Conservation (phyloP, 2,888 invertebrate genomes). For the Nymphalis urticae region DNA sequence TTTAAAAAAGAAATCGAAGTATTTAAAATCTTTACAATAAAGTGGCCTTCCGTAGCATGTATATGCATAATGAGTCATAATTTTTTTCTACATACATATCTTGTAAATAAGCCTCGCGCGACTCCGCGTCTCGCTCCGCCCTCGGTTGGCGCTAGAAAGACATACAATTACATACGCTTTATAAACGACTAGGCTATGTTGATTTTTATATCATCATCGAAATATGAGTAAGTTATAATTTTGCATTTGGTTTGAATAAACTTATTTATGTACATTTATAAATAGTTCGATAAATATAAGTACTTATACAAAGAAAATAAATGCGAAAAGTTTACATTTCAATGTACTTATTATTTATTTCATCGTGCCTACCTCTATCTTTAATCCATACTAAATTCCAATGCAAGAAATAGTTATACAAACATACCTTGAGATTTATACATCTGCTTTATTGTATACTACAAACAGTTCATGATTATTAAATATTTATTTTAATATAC, state of each 20-base stretch:
- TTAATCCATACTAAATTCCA: too few species aligned
- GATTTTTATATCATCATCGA: constrained; percentile 28
- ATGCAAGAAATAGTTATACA: too few species aligned
- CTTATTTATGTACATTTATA: constrained; percentile 44
- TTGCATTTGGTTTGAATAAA: constrained; percentile 36
- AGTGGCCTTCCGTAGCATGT: constrained; percentile 44
- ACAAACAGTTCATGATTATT: too few species aligned
- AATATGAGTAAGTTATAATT: constrained; percentile 23
- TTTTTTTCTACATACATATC: constrained; percentile 36
- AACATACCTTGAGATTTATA: too few species aligned
- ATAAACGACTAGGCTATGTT: constrained; percentile 26
- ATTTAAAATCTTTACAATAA: constrained; percentile 72
- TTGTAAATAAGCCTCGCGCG: constrained; percentile 38
- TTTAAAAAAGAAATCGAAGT: constrained; percentile 80
- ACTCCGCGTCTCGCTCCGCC: constrained; percentile 2
- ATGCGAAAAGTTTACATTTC: constrained; percentile 23
- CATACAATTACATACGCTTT: constrained; percentile 34
- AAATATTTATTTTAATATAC: too few species aligned
- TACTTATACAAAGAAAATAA: constrained; percentile 42
- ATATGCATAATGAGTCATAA: constrained; percentile 18
- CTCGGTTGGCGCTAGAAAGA: constrained; percentile 17
- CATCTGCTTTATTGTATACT: too few species aligned
- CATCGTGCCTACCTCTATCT: not conserved
- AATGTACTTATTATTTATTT: not conserved
- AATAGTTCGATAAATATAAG: constrained; percentile 41